These are phyloP conservation scores for Sphaeramia orbicularis DNA, from an alignment of 2,797 vertebrate genomes.

Conservation along the genomic window DNA sequence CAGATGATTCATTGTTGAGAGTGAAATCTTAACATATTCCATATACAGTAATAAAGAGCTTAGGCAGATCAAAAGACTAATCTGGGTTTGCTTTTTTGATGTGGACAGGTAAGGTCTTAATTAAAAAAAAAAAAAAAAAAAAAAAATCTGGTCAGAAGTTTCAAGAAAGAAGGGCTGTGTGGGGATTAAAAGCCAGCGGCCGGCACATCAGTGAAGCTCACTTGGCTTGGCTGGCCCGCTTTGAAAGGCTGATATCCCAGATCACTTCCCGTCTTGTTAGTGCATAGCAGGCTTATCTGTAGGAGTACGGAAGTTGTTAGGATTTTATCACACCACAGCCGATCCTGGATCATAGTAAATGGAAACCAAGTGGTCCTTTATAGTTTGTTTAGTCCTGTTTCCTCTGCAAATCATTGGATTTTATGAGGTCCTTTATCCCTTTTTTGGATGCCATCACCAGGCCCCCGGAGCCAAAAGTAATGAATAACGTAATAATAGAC, in stretches of 20 bases:
- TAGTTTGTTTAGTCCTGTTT: slow-evolving; percentile 54
- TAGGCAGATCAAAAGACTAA: slow-evolving; percentile 79
- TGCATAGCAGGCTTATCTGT: slow-evolving; percentile 81
- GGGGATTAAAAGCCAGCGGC: slow-evolving; percentile 71
- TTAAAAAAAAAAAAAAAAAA: slow-evolving; percentile 65
- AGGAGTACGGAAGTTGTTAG: slow-evolving; percentile 82
- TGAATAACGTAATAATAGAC: background rate
- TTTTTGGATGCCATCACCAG: slow-evolving; percentile 9
- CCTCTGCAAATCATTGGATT: slow-evolving; percentile 25
- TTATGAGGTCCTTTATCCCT: slow-evolving; percentile 30
- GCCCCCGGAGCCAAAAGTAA: slow-evolving; percentile 1
- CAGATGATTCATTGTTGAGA: slow-evolving; percentile 77
- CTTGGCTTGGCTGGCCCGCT: slow-evolving; percentile 77
- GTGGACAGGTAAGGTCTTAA: slow-evolving; percentile 78
- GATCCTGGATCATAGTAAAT: slow-evolving; percentile 79
- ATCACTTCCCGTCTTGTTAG: slow-evolving; percentile 80
- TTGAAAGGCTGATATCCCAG: slow-evolving; percentile 85
- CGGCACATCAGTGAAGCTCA: slow-evolving; percentile 76
- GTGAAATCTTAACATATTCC: slow-evolving; percentile 74
- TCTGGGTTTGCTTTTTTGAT: slow-evolving; percentile 74
- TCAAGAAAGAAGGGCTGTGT: slow-evolving; percentile 63
- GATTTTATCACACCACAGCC: slow-evolving; percentile 78
- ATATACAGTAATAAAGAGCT: slow-evolving; percentile 79
- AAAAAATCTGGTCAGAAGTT: too few species aligned
- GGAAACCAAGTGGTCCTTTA: slow-evolving; percentile 75